Conservation (phyloP, 2,888 invertebrate species). For the Frankliniella fusca region DNA sequence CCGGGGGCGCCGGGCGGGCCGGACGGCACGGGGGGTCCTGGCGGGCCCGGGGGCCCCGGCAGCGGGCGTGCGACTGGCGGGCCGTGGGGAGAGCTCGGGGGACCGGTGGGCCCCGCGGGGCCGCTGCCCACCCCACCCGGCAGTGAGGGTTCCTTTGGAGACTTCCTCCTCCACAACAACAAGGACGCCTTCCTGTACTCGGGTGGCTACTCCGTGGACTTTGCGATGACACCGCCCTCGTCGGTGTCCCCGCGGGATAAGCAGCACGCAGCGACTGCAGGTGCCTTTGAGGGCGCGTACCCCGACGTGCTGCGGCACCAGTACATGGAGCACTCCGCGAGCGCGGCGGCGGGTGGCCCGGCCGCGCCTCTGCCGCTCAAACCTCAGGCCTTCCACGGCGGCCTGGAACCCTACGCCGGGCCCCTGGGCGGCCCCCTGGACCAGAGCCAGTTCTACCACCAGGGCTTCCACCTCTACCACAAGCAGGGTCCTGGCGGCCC, state of each 20-base stretch:
- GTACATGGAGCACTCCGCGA: constrained; percentile 62
- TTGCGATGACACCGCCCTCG: constrained; percentile 95
- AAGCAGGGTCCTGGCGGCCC: constrained; percentile 58
- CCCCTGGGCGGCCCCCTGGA: constrained; percentile 57
- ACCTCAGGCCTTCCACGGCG: constrained; percentile 73
- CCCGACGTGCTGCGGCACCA: constrained; percentile 55
- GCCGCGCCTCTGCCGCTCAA: constrained; percentile 73
- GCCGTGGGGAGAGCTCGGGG: constrained; percentile 33
- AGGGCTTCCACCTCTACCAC: constrained; percentile 83
- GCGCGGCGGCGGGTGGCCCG: constrained; percentile 54
- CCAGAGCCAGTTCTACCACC: constrained; percentile 77
- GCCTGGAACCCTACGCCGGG: constrained; percentile 53
- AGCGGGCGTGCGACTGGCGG: constrained; percentile 42
- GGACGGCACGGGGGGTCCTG: constrained; percentile 48
- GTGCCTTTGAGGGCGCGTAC: constrained; percentile 39
- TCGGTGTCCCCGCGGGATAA: constrained; percentile 92
- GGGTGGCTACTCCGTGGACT: constrained; percentile 53
- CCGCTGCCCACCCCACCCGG: constrained; percentile 87
- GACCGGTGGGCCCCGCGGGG: constrained; percentile 59
- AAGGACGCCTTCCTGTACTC: constrained; percentile 57
- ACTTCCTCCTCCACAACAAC: constrained; percentile 51
- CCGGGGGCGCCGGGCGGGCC: constrained; percentile 37
- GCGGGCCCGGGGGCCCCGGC: constrained; percentile 44
- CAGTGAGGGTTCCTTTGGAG: constrained; percentile 73
- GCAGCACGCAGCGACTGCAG: constrained; percentile 46